phyloP scores from a whole-genome alignment of 2,888 invertebrate species.

The Sphaeridia pumilis region DNA sequence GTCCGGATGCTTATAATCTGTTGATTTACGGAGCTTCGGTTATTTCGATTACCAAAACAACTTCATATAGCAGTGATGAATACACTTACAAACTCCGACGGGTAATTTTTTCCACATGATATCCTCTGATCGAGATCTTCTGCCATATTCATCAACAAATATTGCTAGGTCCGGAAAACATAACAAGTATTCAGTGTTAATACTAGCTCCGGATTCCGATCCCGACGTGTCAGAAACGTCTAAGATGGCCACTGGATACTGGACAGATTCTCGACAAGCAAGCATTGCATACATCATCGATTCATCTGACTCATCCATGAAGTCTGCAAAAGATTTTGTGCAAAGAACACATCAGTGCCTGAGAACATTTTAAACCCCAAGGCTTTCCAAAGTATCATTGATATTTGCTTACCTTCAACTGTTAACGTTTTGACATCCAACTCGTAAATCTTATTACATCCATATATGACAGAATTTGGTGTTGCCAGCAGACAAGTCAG shows the following conservation, averaged over 20 bases:
- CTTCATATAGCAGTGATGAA: no score
- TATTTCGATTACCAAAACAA: no score
- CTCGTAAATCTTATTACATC: slow-evolving; percentile 73
- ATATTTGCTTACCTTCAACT: slow-evolving; percentile 45
- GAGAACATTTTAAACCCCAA: not conserved
- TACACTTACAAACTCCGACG: slow-evolving; percentile 53
- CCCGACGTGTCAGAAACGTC: slow-evolving; percentile 37
- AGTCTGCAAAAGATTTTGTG: no score
- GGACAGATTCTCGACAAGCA: slow-evolving; percentile 49
- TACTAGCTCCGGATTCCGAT: slow-evolving; percentile 36
- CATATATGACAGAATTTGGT: slow-evolving; percentile 56
- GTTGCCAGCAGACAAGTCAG: slow-evolving; percentile 66
- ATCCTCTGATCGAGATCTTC: slow-evolving; percentile 61
- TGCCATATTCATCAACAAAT: slow-evolving; percentile 71
- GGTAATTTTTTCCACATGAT: slow-evolving; percentile 71
- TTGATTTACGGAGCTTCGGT: no score
- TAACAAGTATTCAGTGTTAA: slow-evolving; percentile 58
- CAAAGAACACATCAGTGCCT: not conserved
- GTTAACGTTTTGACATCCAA: slow-evolving; percentile 60
- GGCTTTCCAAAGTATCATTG: no score
- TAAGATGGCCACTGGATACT: slow-evolving; percentile 55
- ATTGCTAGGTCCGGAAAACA: slow-evolving; percentile 80
- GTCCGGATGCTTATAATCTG: slow-evolving; percentile 58
- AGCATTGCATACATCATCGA: slow-evolving; percentile 53
- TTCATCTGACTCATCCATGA: slow-evolving; percentile 57